Percentiles rank a stretch among this genome's conserved stretches.
These are phyloP conservation scores for Platorchestia sp. DNA, from an alignment of 1,140 invertebrate genomes.

Conservation along the genomic window DNA sequence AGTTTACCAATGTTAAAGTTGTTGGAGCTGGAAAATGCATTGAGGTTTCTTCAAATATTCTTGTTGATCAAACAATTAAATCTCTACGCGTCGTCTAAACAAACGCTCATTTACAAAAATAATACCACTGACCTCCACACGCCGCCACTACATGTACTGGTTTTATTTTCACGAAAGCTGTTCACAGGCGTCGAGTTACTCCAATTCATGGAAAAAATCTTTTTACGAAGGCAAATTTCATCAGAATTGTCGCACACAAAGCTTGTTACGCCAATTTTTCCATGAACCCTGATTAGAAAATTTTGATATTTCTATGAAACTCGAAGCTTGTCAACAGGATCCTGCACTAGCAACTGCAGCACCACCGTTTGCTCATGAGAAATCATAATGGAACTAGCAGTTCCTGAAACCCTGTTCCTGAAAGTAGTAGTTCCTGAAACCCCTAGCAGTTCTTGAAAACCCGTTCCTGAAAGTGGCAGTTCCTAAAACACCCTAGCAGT, in stretches of 20 bases:
- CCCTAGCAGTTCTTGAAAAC: no score
- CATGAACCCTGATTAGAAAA: conserved; percentile 37
- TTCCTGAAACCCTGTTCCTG: not conserved
- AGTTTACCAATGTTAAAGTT: no score
- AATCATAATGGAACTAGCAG: not conserved
- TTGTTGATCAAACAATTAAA: no score
- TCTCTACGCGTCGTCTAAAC: no score
- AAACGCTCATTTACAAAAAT: not conserved
- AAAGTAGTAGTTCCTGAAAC: no score
- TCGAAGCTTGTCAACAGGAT: not conserved
- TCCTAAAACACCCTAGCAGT: no score
- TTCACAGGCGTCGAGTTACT: not conserved
- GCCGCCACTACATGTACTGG: no score
- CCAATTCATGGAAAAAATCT: not conserved
- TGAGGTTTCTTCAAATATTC: no score
- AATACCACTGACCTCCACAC: not conserved
- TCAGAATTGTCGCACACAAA: not conserved
- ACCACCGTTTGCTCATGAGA: not conserved
- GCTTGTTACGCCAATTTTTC: not conserved
- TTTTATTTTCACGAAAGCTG: not conserved
- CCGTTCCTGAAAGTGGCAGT: no score
- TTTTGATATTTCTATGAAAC: not conserved
- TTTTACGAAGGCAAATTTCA: not conserved
- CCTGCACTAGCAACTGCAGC: not conserved
- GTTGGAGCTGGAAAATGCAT: no score